phyloP scores from a whole-genome alignment of 2,113 vertebrate genomes.

The Gila orcuttii region DNA sequence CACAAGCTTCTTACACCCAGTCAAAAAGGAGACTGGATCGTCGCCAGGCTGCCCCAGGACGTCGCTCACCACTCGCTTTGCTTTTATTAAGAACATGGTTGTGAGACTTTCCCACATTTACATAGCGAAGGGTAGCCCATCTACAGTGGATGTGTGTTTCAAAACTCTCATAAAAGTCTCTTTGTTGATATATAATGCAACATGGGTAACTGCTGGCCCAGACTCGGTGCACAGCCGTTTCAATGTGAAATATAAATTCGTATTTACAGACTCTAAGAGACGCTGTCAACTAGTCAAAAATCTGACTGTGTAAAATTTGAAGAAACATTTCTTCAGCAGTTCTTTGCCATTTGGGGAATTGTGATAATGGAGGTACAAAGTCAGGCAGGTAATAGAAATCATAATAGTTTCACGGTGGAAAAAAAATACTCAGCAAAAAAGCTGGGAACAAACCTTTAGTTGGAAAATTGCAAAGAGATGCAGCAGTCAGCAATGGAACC shows the following conservation, averaged over 20 bases:
- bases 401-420: constrained; percentile 28
- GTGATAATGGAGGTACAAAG: constrained; percentile 56
- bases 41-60: constrained; percentile 16
- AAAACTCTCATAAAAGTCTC: neutral
- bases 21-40: constrained; percentile 17
- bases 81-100: neutral
- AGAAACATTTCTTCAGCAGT: constrained; percentile 31
- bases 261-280: constrained; percentile 13
- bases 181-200: constrained; percentile 6
- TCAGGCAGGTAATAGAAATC: constrained; percentile 52
- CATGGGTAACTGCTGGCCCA: neutral
- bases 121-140: neutral
- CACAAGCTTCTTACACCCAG: constrained; percentile 9
- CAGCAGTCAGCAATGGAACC: constrained; percentile 6
- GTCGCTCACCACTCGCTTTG: neutral
- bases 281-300: constrained; percentile 26
- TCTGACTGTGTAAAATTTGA: constrained; percentile 26
- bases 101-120: neutral
- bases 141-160: neutral
- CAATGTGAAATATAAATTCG: constrained; percentile 6
- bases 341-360: constrained; percentile 58
- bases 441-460: constrained; percentile 4
- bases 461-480: neutral
- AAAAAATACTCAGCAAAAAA: constrained; percentile 30
- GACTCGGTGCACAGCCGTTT: neutral